These are phyloP conservation scores for Athalia circularis DNA, from an alignment of 2,888 invertebrate species.

Conservation along the genomic window DNA sequence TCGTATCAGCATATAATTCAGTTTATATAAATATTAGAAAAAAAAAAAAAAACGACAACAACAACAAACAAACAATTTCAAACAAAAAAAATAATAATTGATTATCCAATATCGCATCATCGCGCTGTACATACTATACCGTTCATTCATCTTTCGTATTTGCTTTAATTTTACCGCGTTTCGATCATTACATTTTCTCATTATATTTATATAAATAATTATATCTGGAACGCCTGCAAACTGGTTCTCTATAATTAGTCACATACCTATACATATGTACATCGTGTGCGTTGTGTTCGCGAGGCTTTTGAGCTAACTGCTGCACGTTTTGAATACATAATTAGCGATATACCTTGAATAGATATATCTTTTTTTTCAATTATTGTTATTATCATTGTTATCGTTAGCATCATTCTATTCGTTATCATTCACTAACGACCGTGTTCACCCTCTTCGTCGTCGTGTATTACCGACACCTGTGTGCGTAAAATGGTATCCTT, in stretches of 20 bases:
- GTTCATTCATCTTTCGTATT: slow-evolving; percentile 1
- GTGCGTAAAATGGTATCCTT: too few species aligned
- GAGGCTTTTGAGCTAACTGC: slow-evolving; percentile 51
- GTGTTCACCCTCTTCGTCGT: too few species aligned
- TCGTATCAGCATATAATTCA: slow-evolving; percentile 21
- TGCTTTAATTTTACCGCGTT: background rate
- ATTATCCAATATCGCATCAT: background rate
- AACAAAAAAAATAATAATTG: background rate
- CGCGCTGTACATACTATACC: background rate
- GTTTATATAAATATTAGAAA: background rate
- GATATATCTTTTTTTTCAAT: background rate
- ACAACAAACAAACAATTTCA: too few species aligned
- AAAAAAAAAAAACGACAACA: background rate
- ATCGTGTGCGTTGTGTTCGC: slow-evolving; percentile 44
- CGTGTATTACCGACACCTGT: too few species aligned
- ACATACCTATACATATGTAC: background rate
- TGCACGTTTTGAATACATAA: slow-evolving; percentile 16
- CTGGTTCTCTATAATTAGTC: background rate
- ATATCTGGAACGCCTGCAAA: background rate
- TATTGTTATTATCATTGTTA: background rate
- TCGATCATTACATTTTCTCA: background rate
- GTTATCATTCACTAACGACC: background rate
- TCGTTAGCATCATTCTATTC: background rate
- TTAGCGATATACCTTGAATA: background rate
- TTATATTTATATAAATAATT: background rate